A percentile compares a stretch with the other conserved stretches of the same genome.
These are phyloP conservation scores for Agrilus biguttatus DNA, from an alignment of 2,888 invertebrate genomes.

Conservation along the genomic window DNA sequence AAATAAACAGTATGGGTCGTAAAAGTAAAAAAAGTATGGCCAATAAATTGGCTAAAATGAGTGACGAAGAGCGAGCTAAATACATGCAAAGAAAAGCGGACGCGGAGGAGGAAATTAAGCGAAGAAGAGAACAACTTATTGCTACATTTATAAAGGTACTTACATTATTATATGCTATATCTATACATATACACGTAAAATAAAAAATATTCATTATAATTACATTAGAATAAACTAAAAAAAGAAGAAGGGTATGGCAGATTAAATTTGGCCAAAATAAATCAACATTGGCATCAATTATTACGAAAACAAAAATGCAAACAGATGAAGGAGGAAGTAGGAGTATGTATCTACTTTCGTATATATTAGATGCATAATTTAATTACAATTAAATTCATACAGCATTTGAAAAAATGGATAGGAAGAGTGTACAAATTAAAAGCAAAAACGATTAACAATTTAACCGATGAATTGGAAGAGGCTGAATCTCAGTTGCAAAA, in stretches of 20 bases:
- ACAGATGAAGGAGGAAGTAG: conserved; percentile 54
- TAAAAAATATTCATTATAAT: conserved; percentile 1
- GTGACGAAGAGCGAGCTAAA: conserved; percentile 66
- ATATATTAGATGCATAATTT: background rate
- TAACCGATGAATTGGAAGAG: conserved; percentile 51
- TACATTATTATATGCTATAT: conserved; percentile 11
- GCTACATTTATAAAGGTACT: conserved; percentile 66
- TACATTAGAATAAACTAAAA: conserved; percentile 61
- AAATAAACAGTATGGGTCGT: conserved; percentile 23
- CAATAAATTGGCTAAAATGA: conserved; percentile 69
- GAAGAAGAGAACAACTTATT: conserved; percentile 67
- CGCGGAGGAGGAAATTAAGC: conserved; percentile 63
- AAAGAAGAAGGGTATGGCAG: conserved; percentile 67
- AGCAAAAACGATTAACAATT: conserved; percentile 46
- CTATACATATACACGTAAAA: no score
- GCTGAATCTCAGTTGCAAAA: conserved; percentile 61
- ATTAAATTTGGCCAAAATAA: conserved; percentile 69
- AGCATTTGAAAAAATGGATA: conserved; percentile 45
- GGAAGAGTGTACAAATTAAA: conserved; percentile 51
- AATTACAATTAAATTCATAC: conserved; percentile 2
- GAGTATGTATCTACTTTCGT: conserved; percentile 28
- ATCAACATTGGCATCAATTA: conserved; percentile 71
- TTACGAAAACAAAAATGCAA: conserved; percentile 62
- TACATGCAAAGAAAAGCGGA: conserved; percentile 73
- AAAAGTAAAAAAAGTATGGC: conserved; percentile 56